Percentiles rank a stretch among this genome's conserved stretches.
These are phyloP conservation scores for Pseudomugil tenellus DNA, from an alignment of 2,797 vertebrate species.

Conservation along the genomic window DNA sequence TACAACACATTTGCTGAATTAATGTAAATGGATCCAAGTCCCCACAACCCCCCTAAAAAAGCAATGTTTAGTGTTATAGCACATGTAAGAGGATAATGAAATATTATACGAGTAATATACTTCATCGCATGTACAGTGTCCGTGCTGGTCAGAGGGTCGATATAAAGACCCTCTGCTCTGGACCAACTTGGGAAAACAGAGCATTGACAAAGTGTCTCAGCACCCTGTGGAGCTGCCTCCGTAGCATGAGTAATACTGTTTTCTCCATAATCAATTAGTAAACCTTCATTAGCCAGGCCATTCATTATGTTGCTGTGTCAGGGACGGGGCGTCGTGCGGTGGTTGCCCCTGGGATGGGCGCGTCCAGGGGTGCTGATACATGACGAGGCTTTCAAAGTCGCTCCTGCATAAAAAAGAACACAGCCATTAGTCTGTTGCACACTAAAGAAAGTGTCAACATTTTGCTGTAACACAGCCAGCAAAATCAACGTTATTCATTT, in stretches of 20 bases:
- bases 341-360: constrained; percentile 62
- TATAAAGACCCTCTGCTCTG: constrained; percentile 57
- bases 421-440: constrained; percentile 59
- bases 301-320: constrained; percentile 78
- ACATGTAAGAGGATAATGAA: constrained; percentile 60
- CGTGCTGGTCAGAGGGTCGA: constrained; percentile 50
- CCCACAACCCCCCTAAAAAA: constrained; percentile 17
- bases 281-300: constrained; percentile 79
- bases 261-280: constrained; percentile 84
- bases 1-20: constrained; percentile 66
- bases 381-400: constrained; percentile 55
- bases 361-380: constrained; percentile 68
- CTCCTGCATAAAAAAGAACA: constrained; percentile 67
- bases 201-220: constrained; percentile 80
- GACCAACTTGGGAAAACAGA: constrained; percentile 58
- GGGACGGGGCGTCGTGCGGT: constrained; percentile 61
- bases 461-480: constrained; percentile 51
- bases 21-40: constrained; percentile 49
- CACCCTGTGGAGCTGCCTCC: constrained; percentile 70
- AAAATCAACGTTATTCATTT: constrained; percentile 55
- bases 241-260: constrained; percentile 83
- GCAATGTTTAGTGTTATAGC: constrained; percentile 43
- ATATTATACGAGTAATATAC: constrained; percentile 43
- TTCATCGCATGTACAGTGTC: constrained; percentile 30
- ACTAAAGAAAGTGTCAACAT: constrained; percentile 43